Evolutionary conservation across 2,113 vertebrate species (phyloP).

Genomic region (Passer domesticus): DNA sequence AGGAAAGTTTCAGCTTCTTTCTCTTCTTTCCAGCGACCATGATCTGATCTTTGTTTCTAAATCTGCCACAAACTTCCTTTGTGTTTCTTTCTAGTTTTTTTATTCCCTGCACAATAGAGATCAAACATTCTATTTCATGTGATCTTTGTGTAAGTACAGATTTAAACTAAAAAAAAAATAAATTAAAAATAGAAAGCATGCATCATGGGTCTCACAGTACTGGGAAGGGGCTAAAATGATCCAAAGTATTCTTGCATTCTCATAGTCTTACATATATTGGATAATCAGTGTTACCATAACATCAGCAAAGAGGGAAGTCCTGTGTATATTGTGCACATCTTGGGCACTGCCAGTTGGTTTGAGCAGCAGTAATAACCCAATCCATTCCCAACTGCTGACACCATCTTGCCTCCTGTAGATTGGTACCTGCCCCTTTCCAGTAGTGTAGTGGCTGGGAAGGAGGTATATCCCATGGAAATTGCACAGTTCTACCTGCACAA

Average conservation of each 20-base stretch:
- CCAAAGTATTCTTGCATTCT: background rate
- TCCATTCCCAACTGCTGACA: background rate
- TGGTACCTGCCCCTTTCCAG: background rate
- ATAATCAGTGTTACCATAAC: background rate
- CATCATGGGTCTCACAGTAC: background rate
- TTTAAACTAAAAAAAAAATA: background rate
- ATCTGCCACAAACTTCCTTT: background rate
- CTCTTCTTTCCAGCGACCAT: background rate
- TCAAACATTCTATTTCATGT: background rate
- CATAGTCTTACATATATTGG: background rate
- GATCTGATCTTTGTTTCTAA: background rate
- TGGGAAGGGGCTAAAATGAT: background rate
- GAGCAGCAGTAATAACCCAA: background rate
- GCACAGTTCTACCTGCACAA: background rate
- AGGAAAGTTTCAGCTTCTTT: background rate
- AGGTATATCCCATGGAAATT: background rate
- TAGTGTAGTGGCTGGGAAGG: background rate
- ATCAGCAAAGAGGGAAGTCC: background rate
- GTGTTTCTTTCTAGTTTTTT: background rate
- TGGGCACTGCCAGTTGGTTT: background rate
- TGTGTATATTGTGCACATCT: background rate
- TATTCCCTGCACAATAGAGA: background rate
- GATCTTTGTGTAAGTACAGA: background rate
- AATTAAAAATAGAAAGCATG: background rate
- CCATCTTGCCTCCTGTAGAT: background rate